A percentile compares a stretch with the other conserved stretches of the same genome.
phyloP scores from a whole-genome alignment of 2,797 vertebrate species.

The Protosalanx chinensis region DNA sequence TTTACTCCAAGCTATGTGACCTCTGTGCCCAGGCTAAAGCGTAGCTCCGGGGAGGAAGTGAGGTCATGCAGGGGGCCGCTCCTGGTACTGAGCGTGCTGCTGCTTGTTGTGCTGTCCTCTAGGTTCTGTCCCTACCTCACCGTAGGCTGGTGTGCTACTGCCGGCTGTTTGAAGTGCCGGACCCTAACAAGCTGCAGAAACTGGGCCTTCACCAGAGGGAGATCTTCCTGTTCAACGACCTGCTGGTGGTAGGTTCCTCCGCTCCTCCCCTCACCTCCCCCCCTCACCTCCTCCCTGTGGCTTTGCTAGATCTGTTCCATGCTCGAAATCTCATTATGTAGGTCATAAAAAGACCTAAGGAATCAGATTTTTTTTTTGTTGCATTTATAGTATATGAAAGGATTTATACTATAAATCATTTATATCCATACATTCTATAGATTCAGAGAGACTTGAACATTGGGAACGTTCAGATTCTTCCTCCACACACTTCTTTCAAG shows the following conservation, averaged over 20 bases:
- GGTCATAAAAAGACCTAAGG: not conserved
- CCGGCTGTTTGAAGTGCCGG: conserved; percentile 96
- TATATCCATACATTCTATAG: not conserved
- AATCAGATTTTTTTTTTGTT: too few relatives aligned
- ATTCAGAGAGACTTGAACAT: not conserved
- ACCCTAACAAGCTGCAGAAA: conserved; percentile 97
- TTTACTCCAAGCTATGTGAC: not conserved
- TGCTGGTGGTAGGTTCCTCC: conserved; percentile 84
- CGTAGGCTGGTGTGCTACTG: conserved; percentile 97
- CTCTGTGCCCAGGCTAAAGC: not conserved
- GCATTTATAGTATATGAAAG: not conserved
- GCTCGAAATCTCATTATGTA: conserved; percentile 1
- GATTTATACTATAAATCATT: not conserved
- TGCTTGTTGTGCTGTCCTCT: conserved; percentile 14
- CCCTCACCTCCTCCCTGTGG: not conserved
- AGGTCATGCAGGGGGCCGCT: not conserved
- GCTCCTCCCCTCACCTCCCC: not conserved
- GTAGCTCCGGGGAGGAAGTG: not conserved
- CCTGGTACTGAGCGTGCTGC: not conserved
- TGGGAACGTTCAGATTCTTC: not conserved
- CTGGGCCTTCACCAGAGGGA: conserved; percentile 96
- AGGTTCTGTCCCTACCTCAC: conserved; percentile 96
- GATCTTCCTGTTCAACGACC: conserved; percentile 99
- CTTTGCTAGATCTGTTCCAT: not conserved
- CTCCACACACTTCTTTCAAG: not conserved